phyloP scores from a whole-genome alignment of 2,888 invertebrate genomes.

The Megaustenia siamemsis region DNA sequence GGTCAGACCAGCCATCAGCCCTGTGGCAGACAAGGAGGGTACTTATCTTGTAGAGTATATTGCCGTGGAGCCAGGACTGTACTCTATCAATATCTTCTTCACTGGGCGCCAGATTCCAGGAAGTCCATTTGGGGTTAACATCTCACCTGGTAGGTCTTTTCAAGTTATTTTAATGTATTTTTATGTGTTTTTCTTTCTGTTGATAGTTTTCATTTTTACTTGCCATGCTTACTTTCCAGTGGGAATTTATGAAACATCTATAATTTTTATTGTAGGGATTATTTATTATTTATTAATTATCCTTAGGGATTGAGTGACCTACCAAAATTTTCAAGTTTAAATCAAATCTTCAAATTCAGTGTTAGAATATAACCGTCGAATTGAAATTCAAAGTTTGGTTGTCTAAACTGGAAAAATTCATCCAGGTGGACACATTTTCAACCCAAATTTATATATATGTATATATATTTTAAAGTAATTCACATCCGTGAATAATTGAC shows the following conservation, averaged over 20 bases:
- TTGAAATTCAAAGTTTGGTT: too few relatives aligned
- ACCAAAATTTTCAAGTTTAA: too few relatives aligned
- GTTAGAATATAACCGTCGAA: too few relatives aligned
- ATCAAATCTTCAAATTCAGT: too few relatives aligned
- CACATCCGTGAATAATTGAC: too few relatives aligned
- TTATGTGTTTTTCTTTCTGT: background rate
- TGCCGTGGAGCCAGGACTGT: conserved; percentile 87
- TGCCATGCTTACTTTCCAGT: background rate
- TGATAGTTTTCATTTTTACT: background rate
- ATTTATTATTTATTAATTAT: too few relatives aligned
- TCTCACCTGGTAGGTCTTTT: conserved; percentile 83
- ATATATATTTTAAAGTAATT: too few relatives aligned
- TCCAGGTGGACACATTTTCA: too few relatives aligned
- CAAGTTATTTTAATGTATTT: background rate
- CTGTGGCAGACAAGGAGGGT: conserved; percentile 87
- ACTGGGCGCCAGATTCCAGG: conserved; percentile 90
- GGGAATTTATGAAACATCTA: background rate
- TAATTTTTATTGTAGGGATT: too few relatives aligned
- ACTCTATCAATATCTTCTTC: conserved; percentile 87
- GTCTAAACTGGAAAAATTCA: too few relatives aligned
- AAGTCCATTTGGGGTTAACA: conserved; percentile 89
- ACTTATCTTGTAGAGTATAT: conserved; percentile 91
- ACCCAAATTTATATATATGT: too few relatives aligned
- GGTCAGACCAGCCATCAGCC: conserved; percentile 82
- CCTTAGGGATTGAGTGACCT: too few relatives aligned